Percentiles rank a stretch among this genome's conserved stretches.
Conservation (phyloP, 1,140 invertebrate genomes). For the Drosophila hydei region DNA sequence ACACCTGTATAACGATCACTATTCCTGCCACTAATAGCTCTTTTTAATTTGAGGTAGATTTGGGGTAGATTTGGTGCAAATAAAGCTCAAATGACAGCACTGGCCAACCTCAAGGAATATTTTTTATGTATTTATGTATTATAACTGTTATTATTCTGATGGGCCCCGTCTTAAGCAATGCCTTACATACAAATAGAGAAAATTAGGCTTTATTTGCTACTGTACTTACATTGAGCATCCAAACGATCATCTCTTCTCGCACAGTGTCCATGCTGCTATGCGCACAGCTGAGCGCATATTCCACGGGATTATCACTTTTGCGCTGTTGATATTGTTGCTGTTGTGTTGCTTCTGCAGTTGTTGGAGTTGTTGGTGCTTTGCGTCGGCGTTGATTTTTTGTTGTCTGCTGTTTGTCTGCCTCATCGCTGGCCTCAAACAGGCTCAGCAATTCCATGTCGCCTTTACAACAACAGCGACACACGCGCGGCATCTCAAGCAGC, state of each 20-base stretch:
- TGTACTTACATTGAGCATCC: conserved; percentile 74
- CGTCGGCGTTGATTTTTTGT: conserved; percentile 24
- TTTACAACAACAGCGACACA: conserved; percentile 69
- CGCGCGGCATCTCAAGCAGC: conserved; percentile 52
- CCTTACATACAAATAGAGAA: not conserved
- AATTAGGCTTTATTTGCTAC: not conserved
- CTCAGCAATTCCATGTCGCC: conserved; percentile 58
- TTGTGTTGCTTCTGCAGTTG: conserved; percentile 12
- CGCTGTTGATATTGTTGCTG: conserved; percentile 35
- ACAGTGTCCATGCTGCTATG: conserved; percentile 69
- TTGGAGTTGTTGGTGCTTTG: conserved; percentile 14
- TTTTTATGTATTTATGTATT: too few species aligned
- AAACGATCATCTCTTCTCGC: conserved; percentile 65
- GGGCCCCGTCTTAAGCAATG: too few species aligned
- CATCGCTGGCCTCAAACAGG: conserved; percentile 52
- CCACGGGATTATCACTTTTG: conserved; percentile 66
- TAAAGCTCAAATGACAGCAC: too few species aligned
- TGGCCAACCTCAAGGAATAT: too few species aligned
- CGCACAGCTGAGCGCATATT: conserved; percentile 61
- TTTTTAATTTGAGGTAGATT: too few species aligned
- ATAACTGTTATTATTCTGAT: too few species aligned
- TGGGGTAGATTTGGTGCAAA: too few species aligned
- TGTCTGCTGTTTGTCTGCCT: not conserved
- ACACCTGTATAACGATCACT: too few species aligned
- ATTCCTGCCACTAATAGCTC: too few species aligned